Evolutionary conservation across 2,113 vertebrate species (phyloP), one percentile per base, ranked within the genome.

Genomic region (Actinemys pallida): DNA sequence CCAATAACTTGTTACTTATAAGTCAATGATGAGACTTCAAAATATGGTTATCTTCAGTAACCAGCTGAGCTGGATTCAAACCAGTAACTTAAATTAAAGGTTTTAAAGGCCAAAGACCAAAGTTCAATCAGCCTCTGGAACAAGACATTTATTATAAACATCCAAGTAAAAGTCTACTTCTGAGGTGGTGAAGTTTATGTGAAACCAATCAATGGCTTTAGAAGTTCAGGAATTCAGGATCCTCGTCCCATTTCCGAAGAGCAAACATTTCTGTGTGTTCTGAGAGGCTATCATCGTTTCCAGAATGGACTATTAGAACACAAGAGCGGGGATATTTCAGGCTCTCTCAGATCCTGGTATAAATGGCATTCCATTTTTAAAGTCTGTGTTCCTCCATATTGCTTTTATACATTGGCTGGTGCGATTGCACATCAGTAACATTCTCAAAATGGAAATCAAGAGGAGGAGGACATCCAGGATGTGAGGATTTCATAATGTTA

Each of bases 1-100:
- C 50, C 17, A 27, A 0, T 1, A 20, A 3, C 57, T 0, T 3
- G 2, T 5, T 13, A 1, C 45, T 0, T 3, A 2, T 5, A 8
- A 10, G 47, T 53, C 1, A 56, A 86, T 1, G 6, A 3, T 7
- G 6, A 0, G 19, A 0, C 65, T 4, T 2, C 47, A 0, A 22
- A 1, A 6, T 10, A 10, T 3, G 3, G 14, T 1, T 3, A 13
- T 1, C 62, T 1, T 47, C 0, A 31, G 0, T 1, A 22, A 0
- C 1, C 5, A 54, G 0, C 27, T 31, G n/a, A 39, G 17, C 35
- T 39, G 65, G 19, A 22, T 22, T 72, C n/a, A 0, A 1, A 1
- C 0, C 20, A 7, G 72, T 39, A 11, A 31, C 39, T 1, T 2
- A 72, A 62, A 31, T 31, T 35, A 16, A 72, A 72, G 8, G 65